These are phyloP conservation scores for Elephas maximus DNA, from an alignment of 2,113 vertebrate genomes.

Conservation along the genomic window DNA sequence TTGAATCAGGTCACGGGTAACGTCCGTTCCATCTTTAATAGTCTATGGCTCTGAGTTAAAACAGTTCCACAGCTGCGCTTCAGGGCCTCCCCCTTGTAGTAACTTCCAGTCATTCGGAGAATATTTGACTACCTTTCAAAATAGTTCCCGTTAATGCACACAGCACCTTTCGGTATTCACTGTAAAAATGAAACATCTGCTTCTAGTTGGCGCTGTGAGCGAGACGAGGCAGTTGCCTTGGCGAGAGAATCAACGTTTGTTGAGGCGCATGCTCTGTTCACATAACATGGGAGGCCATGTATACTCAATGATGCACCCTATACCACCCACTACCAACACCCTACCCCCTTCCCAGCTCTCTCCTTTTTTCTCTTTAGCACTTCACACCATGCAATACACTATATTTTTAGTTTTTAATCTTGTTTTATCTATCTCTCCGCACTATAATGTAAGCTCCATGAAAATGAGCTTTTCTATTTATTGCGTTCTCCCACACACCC, in stretches of 20 bases:
- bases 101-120: neutral
- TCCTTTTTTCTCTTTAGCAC: neutral
- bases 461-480: neutral
- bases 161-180: neutral
- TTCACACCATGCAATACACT: neutral
- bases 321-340: neutral
- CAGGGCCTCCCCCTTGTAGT: neutral
- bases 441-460: neutral
- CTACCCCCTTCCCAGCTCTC: neutral
- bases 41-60: slow-evolving; percentile 2
- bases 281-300: fast-evolving
- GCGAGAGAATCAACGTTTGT: neutral
- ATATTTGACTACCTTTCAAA: neutral
- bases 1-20: neutral
- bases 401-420: too few species aligned
- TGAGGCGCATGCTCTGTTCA: neutral
- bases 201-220: neutral
- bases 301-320: fast-evolving
- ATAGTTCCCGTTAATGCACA: neutral
- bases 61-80: neutral
- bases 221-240: neutral
- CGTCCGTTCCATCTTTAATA: neutral
- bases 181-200: neutral
- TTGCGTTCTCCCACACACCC: neutral
- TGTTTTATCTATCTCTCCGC: neutral